Evolutionary conservation across 2,113 vertebrate genomes (phyloP), one percentile per base, ranked within the genome.

Genomic region (Odobenus rosmarus): DNA sequence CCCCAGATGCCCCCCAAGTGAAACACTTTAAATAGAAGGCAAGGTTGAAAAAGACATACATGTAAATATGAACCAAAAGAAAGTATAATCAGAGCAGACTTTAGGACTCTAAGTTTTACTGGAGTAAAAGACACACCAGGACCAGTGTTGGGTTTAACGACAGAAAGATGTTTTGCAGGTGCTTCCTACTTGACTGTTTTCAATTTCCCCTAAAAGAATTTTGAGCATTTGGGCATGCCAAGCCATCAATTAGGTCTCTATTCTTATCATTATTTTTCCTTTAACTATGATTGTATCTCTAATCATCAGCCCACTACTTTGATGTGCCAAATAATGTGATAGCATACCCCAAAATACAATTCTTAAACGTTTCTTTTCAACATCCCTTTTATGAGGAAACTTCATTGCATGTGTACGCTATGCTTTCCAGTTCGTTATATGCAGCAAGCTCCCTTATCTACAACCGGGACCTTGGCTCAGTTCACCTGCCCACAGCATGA

Each of bases 401-500:
- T 31, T 19, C 14, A 33, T 3, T 14, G 24, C 16, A 13, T 3
- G 1, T 18, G 19, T 36, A 10, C 28, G 11, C 53, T 31, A 0
- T 3, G 49, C 8, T 53, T 19, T 49, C 67, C 19, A 26, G 76
- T 23, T 42, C 42, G 7, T 49, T 5, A 24, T 6, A 1, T 36
- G 57, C 0, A 42, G n/a, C 67, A 19, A 93, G 16, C 23, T 4
- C 21, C 9, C 21, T 2, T 12, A 1, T n/a, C 21, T 8, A 4
- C 55, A 12, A 36, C 42, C 5, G 14, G 71, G 36, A 24, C 46
- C 23, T 3, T 9, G 80, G 83, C 82, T 67, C 39, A 7, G 59
- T 24, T 39, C 24, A 1, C 3, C 57, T 0, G 7, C 31, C 11
- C 5, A n/a, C 57, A 7, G 26, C 11, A 4, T 5, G 28, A 14